Evolutionary conservation across 1,140 invertebrate species (phyloP), one percentile per base, ranked within the genome.

Genomic region (Plectus sambesii): DNA sequence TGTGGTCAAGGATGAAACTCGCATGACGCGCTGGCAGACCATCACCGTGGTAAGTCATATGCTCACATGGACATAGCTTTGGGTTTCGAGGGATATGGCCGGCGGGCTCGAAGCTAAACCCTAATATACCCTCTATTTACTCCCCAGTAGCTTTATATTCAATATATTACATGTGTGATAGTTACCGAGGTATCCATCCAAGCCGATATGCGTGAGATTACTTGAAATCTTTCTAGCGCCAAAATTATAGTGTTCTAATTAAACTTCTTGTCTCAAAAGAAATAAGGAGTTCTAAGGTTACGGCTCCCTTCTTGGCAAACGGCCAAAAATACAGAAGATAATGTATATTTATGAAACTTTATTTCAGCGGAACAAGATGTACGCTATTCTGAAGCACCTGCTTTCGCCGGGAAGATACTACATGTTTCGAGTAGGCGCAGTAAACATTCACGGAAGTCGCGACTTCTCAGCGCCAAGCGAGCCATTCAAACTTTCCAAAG

Each of bases 11-110:
- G 47, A 63, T 19, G 26, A 42, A 1, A 46, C 36, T 2, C 46
- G 45, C 27, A 66, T 64, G 63, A 62, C 63, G 17, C 63, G 59
- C 33, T 64, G 62, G 62, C 62, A 64, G 47, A 64, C 62, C 2
- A 52, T 64, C 6, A 55, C 49, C 35, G 51, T 63, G 27, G 50
- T 62, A 24, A 5, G 56, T 40, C 33, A 5, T 24, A 26, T 6
- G 27, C 35, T 20, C 2, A n/a, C 4, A 17, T 19, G 17, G 22
- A 17, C 6, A 5, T 23, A 39, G 6, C 25, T 22, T 5, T 44
- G 12, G 12, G 8, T 20, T 53, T n/a, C n/a, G n/a, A n/a, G n/a
- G n/a, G n/a, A n/a, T n/a, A n/a, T n/a, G n/a, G n/a, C n/a, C n/a
- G n/a, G n/a, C n/a, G n/a, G n/a, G n/a, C n/a, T n/a, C n/a, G n/a